Percentiles rank a stretch among this genome's conserved stretches.
These are phyloP conservation scores for Spatulosminthurus flaviceps DNA, from an alignment of 2,888 invertebrate genomes.

Conservation along the genomic window DNA sequence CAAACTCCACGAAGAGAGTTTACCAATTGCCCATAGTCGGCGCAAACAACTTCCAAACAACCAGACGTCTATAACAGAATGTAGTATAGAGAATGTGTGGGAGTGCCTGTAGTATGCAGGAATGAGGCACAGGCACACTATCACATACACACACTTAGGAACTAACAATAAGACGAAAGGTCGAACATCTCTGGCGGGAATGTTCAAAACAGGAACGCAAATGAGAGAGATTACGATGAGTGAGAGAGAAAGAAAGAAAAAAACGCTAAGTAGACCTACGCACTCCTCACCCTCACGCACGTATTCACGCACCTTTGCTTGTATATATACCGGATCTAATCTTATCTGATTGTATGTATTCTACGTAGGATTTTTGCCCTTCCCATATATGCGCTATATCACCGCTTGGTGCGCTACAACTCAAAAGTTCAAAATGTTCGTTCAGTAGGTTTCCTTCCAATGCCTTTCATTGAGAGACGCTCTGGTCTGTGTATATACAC, in stretches of 20 bases:
- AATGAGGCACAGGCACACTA: too few relatives aligned
- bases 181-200: neutral
- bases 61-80: too few relatives aligned
- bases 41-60: neutral
- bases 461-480: neutral
- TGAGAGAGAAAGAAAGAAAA: too few relatives aligned
- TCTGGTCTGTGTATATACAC: neutral
- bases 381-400: too few relatives aligned
- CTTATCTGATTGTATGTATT: neutral
- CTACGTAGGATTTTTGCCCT: neutral
- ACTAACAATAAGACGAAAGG: too few relatives aligned
- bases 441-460: conserved; percentile 7
- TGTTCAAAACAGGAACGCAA: neutral
- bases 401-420: conserved; percentile 37
- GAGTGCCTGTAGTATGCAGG: too few relatives aligned
- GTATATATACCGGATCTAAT: neutral
- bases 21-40: neutral
- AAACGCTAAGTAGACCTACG: neutral
- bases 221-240: neutral
- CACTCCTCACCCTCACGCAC: conserved; percentile 6
- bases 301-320: neutral
- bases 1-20: neutral
- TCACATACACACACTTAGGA: too few relatives aligned
- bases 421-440: neutral
- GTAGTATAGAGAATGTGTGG: too few relatives aligned